Percentiles rank a stretch among this genome's conserved stretches.
These are phyloP conservation scores for Pagetopsis macropterus DNA, from an alignment of 2,797 vertebrate species.

Conservation along the genomic window DNA sequence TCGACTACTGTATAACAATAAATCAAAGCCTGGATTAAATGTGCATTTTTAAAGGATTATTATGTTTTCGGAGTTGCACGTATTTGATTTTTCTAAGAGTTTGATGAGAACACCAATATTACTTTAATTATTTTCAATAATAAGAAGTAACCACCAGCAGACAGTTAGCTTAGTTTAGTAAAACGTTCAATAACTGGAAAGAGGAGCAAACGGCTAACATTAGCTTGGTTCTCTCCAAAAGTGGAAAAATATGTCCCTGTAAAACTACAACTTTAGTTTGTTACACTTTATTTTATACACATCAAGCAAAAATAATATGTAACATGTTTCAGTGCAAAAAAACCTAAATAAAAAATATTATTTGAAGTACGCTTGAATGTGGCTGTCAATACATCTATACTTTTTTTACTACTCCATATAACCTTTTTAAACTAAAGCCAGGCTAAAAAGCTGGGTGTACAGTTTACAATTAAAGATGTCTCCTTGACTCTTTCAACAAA, in stretches of 20 bases:
- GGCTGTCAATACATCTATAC: no score
- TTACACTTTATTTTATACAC: background rate
- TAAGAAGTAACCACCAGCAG: background rate
- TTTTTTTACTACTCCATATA: background rate
- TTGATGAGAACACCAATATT: background rate
- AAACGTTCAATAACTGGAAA: background rate
- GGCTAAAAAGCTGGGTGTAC: background rate
- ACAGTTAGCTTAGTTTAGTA: conserved; percentile 10
- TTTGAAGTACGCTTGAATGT: background rate
- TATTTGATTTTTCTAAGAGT: background rate
- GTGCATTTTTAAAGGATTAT: background rate
- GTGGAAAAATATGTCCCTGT: background rate
- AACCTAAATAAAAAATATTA: background rate
- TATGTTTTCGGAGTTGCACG: background rate
- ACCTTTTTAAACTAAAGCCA: background rate
- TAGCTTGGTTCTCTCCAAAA: background rate
- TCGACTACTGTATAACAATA: background rate
- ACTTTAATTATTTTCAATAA: background rate
- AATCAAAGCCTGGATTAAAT: background rate
- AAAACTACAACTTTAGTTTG: background rate
- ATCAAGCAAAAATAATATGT: background rate
- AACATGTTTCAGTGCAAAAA: background rate
- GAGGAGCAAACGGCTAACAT: background rate
- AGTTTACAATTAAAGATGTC: background rate
- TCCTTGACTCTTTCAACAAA: background rate